Evolutionary conservation across 2,797 vertebrate genomes (phyloP).

Genomic region (Spinus pinus): DNA sequence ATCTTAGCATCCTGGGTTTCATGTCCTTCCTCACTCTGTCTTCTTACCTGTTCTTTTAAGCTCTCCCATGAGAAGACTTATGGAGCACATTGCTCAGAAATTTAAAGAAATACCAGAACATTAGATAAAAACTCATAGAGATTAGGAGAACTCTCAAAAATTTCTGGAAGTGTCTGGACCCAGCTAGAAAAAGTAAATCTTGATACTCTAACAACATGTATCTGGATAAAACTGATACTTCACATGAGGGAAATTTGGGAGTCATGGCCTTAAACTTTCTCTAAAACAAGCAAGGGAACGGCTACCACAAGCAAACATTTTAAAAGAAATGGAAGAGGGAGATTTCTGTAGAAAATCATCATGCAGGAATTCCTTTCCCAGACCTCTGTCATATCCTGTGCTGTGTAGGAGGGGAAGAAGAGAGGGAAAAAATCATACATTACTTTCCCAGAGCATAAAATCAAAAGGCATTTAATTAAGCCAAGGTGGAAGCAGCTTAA

Average conservation of each 20-base stretch:
- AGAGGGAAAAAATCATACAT: rapidly evolving
- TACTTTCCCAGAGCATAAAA: background rate
- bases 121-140: background rate
- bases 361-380: background rate
- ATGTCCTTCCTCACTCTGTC: background rate
- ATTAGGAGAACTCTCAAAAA: background rate
- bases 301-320: background rate
- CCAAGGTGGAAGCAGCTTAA: background rate
- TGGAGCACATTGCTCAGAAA: background rate
- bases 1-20: background rate
- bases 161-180: background rate
- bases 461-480: background rate
- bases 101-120: background rate
- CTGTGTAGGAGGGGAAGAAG: background rate
- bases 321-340: background rate
- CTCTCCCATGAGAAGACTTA: background rate
- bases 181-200: background rate
- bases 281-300: background rate
- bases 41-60: background rate
- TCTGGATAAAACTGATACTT: background rate
- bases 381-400: background rate
- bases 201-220: background rate
- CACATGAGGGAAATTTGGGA: background rate
- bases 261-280: background rate
- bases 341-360: background rate